These are phyloP conservation scores for Lepidocolaptes lacrymiger DNA, from an alignment of 2,797 vertebrate genomes.

Conservation along the genomic window DNA sequence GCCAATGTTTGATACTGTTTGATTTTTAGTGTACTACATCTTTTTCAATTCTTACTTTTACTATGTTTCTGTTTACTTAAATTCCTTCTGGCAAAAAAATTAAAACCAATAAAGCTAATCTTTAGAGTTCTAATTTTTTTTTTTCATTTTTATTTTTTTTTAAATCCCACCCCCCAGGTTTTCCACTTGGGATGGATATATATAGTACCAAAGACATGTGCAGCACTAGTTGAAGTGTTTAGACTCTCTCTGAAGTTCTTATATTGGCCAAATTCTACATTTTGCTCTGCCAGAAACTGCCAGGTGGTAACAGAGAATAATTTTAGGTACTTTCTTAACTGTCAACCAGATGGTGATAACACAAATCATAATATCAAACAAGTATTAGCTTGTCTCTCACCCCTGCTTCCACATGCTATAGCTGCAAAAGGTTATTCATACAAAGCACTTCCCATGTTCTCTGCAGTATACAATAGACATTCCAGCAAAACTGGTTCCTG, in stretches of 20 bases:
- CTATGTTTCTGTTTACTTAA: neutral
- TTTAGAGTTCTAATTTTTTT: neutral
- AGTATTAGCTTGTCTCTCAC: constrained; percentile 6
- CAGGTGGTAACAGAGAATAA: constrained; percentile 24
- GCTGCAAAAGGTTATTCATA: neutral
- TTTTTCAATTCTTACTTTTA: neutral
- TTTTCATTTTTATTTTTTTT: neutral
- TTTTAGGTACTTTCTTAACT: constrained; percentile 44
- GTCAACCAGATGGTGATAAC: constrained; percentile 2
- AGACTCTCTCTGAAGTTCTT: neutral
- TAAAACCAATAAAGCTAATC: neutral
- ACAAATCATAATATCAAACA: constrained; percentile 15
- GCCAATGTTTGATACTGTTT: neutral
- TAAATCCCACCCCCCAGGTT: fast-evolving
- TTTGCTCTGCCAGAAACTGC: constrained; percentile 23
- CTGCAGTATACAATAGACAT: neutral
- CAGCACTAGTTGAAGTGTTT: neutral
- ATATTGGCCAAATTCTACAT: neutral
- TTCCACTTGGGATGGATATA: neutral
- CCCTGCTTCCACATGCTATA: neutral
- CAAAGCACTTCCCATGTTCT: neutral
- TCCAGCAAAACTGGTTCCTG: neutral
- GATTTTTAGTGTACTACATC: neutral
- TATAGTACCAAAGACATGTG: neutral
- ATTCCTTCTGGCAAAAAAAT: neutral